A percentile compares a stretch with the other conserved stretches of the same genome.
Evolutionary conservation across 1,140 invertebrate genomes (phyloP).

Genomic region (Sarcophaga peregrina): DNA sequence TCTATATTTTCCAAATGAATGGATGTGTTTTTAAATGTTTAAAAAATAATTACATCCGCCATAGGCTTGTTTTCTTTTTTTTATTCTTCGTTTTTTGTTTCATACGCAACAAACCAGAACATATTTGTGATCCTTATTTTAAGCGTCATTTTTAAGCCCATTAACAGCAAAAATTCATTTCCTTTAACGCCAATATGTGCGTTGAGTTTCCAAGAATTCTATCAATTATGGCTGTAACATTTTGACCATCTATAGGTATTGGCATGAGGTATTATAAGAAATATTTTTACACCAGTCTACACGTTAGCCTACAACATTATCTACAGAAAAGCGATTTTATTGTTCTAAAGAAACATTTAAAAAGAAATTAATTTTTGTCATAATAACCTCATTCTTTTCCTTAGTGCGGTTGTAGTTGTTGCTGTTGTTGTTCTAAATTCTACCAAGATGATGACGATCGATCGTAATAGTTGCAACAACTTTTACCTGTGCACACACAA

Average conservation of each 20-base stretch:
- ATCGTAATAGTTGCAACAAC: not conserved
- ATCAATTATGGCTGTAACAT: not conserved
- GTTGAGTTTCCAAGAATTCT: not conserved
- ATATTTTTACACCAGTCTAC: not conserved
- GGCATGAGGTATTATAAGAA: not conserved
- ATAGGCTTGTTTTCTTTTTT: no score
- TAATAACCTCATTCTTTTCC: not conserved
- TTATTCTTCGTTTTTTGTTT: not conserved
- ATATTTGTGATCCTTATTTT: not conserved
- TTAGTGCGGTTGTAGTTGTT: no score
- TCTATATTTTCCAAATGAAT: no score
- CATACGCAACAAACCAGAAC: not conserved
- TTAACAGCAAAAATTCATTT: not conserved
- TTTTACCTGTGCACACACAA: not conserved
- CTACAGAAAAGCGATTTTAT: no score
- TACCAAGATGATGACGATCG: not conserved
- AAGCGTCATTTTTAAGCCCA: not conserved
- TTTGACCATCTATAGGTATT: constrained; percentile 14
- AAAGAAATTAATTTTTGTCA: not conserved
- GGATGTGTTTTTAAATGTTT: no score
- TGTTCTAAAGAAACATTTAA: no score
- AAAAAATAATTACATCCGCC: no score
- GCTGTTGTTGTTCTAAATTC: not conserved
- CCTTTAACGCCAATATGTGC: not conserved
- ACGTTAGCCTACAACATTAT: no score